These are phyloP conservation scores for rabbit (Oryctolagus cuniculus) DNA, from an alignment of 2,113 vertebrate genomes.

Conservation along the genomic window DNA sequence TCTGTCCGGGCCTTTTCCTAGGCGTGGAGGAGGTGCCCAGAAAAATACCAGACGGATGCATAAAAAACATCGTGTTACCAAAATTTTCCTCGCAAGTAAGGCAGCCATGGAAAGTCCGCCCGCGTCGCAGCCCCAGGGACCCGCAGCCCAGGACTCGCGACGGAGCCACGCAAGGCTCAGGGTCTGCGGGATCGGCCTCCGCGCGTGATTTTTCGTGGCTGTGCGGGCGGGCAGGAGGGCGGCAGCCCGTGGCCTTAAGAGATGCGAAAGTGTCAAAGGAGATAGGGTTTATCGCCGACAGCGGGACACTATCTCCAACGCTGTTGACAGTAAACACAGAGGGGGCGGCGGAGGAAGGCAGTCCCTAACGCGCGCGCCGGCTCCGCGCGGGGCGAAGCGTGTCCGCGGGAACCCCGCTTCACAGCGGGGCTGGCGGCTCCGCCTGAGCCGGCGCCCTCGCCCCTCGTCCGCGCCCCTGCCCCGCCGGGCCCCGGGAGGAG, in stretches of 20 bases:
- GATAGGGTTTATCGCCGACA: conserved; percentile 62
- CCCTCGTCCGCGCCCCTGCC: background rate
- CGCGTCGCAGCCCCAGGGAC: background rate
- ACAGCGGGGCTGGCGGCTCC: background rate
- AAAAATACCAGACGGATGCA: conserved; percentile 49
- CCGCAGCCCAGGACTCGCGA: conserved; percentile 6
- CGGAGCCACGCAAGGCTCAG: background rate
- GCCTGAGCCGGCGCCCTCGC: background rate
- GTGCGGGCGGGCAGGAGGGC: background rate
- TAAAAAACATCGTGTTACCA: conserved; percentile 77
- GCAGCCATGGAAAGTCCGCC: conserved; percentile 66
- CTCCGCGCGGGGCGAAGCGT: background rate
- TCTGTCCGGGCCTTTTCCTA: conserved; percentile 52
- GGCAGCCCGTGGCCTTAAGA: conserved; percentile 49
- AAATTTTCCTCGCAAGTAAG: conserved; percentile 57
- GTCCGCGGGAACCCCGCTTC: conserved; percentile 44
- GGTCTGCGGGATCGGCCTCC: background rate
- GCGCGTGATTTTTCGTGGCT: conserved; percentile 31
- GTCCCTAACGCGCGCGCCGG: background rate
- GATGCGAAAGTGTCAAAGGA: conserved; percentile 61
- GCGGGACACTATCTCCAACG: conserved; percentile 48
- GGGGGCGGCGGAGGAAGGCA: background rate
- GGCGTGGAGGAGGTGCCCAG: conserved; percentile 56
- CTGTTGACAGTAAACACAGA: conserved; percentile 61
- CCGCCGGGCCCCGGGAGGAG: background rate